Base-by-base conservation (phyloP, 2,888 invertebrate species). In the Coremacera marginata region DNA sequence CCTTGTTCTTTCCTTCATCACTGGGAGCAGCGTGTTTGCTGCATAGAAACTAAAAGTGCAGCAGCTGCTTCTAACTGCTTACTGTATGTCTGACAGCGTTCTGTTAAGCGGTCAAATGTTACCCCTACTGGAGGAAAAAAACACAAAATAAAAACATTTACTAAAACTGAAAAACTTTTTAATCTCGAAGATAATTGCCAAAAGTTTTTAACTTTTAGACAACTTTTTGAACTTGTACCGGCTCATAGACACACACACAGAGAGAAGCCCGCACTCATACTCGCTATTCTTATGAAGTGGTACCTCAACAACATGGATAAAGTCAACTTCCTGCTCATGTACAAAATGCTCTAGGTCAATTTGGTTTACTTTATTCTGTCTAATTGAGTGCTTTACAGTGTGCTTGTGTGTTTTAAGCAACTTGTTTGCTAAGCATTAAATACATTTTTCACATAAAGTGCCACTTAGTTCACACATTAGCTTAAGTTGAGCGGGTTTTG, bases 301-400 rank as follows among this genome's bases (percentile, higher is more conserved):
- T 82, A 82, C 82, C 83, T 84, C 84, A 82, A 82, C 84, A 83
- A 84, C n/a, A 51, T 2, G 57, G 49, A 44, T 60, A 25, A 11
- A 27, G 60, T 37, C 25, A 52, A 71, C 73, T 70, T 68, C 44
- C 11, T 11, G 11, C 14, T 44, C 14, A 44, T 51, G 19, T 31
- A 31, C 19, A 31, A 74, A 74, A 49, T 67, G 68, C 67, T 68
- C 51, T 31, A 67, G 70, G 68, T 70, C 76, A 74, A 83, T 85
- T 85, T 79, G 80, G 84, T 84, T 84, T 84, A 83, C 82, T 84
- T 81, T 37, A 63, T 16, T n/a, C 51, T 83, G 82, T 83, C 84
- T 85, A 84, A 85, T 85, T 85, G 84, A 85, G 85, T 85, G 85
- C 83, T 84, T 84, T 84, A 84, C 84, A 85, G 83, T 62, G 44